Conservation (phyloP, 2,888 invertebrate genomes). For the Netelia melanura region DNA sequence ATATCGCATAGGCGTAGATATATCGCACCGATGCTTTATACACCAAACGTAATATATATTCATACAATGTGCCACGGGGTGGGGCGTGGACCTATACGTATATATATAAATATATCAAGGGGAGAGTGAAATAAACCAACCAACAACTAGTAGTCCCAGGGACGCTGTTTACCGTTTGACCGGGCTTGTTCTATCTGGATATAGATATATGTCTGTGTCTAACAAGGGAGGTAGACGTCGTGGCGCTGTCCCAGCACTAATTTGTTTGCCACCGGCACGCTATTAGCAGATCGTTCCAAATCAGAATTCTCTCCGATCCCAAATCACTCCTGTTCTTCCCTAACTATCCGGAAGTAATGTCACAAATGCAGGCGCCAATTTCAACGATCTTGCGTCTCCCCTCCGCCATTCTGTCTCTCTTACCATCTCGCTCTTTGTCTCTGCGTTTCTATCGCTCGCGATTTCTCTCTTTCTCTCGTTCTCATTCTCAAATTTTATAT, state of each 20-base stretch:
- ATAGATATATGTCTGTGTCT: not conserved
- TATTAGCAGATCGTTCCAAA: constrained; percentile 55
- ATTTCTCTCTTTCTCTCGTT: not conserved
- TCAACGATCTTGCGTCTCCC: not conserved
- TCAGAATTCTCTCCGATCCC: constrained; percentile 12
- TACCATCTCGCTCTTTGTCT: no score
- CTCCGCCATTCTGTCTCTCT: no score
- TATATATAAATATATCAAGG: constrained; percentile 21
- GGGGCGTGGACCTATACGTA: not conserved
- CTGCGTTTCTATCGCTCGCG: not conserved
- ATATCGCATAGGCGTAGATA: constrained; percentile 41
- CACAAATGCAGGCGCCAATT: constrained; percentile 39
- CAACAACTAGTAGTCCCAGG: constrained; percentile 29
- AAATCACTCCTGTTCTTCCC: constrained; percentile 39
- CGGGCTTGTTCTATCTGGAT: not conserved
- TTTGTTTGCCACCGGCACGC: constrained; percentile 61
- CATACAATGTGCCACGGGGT: not conserved
- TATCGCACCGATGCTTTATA: constrained; percentile 15
- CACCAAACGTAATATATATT: constrained; percentile 16
- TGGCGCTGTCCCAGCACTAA: constrained; percentile 43
- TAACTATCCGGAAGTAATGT: constrained; percentile 24
- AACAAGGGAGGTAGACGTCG: constrained; percentile 35
- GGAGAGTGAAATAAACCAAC: constrained; percentile 33
- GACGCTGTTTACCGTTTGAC: constrained; percentile 42
- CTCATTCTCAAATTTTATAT: constrained; percentile 1